Conservation (phyloP, 2,113 vertebrate species). For the Cyanistes caeruleus region DNA sequence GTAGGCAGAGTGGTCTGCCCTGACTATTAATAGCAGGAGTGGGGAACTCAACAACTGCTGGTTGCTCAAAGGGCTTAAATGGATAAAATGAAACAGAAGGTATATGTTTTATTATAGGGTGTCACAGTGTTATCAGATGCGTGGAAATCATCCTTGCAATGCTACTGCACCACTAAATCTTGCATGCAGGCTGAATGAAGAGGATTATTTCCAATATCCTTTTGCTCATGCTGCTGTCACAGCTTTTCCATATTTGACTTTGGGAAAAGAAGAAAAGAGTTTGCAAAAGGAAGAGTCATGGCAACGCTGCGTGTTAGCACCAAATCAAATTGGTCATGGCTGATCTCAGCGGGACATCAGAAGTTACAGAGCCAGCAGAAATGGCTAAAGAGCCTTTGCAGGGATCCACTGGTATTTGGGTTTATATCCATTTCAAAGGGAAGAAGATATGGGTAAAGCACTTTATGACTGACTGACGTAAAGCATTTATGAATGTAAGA, state of each 20-base stretch:
- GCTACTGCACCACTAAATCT: conserved; percentile 52
- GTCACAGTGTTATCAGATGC: conserved; percentile 61
- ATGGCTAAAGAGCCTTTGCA: background rate
- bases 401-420: background rate
- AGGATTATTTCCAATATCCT: conserved; percentile 65
- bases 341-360: background rate
- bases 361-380: background rate
- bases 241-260: conserved; percentile 59
- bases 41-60: conserved; percentile 68
- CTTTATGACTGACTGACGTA: background rate
- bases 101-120: conserved; percentile 66
- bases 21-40: conserved; percentile 50
- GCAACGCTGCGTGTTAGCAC: background rate
- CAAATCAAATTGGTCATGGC: background rate
- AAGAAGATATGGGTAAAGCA: background rate
- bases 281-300: conserved; percentile 15
- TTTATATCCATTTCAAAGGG: conserved; percentile 23
- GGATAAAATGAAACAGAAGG: conserved; percentile 71
- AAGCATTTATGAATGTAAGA: background rate
- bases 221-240: conserved; percentile 46
- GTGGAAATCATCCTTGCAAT: conserved; percentile 68
- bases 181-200: conserved; percentile 35
- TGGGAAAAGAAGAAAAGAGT: conserved; percentile 21
- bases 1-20: conserved; percentile 58
- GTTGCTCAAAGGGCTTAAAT: conserved; percentile 71